phyloP scores from a whole-genome alignment of 2,888 invertebrate genomes.

The Trachelus iudaicus region DNA sequence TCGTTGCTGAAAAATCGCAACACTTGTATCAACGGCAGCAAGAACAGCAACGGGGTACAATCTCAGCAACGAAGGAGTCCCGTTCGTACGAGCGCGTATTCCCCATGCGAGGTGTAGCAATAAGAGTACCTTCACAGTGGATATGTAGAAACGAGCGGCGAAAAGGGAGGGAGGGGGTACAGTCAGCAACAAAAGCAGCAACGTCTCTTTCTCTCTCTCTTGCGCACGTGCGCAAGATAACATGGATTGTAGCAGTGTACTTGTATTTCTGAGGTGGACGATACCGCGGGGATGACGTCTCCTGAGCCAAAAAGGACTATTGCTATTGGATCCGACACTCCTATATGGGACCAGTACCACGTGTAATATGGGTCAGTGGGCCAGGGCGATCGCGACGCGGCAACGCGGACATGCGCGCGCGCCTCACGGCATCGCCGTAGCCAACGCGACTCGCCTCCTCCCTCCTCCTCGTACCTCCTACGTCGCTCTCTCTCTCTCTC shows the following conservation, averaged over 20 bases:
- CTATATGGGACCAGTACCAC: constrained; percentile 61
- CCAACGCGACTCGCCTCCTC: not conserved
- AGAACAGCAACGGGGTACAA: not conserved
- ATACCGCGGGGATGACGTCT: not conserved
- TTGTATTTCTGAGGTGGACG: not conserved
- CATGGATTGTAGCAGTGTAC: not conserved
- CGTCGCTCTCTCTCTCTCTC: not conserved
- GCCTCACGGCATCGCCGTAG: not conserved
- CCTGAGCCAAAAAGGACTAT: not conserved
- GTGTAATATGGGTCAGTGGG: constrained; percentile 65
- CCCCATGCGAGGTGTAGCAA: not conserved
- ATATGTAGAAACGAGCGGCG: not conserved
- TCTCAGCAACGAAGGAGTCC: not conserved
- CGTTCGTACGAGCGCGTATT: not conserved
- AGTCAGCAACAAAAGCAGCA: not conserved
- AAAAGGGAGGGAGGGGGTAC: not conserved
- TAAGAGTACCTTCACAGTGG: not conserved
- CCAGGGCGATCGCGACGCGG: constrained; percentile 62
- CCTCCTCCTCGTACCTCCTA: not conserved
- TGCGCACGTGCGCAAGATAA: not conserved
- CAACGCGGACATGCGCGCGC: constrained; percentile 60
- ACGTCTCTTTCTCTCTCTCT: not conserved
- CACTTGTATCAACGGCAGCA: not conserved
- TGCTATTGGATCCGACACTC: constrained; percentile 36
- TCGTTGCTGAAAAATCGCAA: not conserved